phyloP scores from a whole-genome alignment of 2,888 invertebrate genomes.

The Dermolepida albohirtum region DNA sequence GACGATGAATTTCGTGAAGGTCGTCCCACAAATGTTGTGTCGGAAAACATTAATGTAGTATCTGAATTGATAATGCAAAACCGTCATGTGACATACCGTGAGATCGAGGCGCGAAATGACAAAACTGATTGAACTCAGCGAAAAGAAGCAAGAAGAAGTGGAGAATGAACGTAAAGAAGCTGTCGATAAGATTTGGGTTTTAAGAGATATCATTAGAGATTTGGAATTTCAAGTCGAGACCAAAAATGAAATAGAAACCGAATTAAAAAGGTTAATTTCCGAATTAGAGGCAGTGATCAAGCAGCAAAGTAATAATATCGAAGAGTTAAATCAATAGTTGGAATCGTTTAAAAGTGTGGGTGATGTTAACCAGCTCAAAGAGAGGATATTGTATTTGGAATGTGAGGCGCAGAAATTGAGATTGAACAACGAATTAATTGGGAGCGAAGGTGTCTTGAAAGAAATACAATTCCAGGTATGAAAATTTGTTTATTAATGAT shows the following conservation, averaged over 20 bases:
- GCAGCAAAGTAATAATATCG: conserved; percentile 62
- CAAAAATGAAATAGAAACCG: conserved; percentile 73
- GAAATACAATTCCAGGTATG: conserved; percentile 65
- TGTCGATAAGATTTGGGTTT: conserved; percentile 78
- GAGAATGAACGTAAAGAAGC: conserved; percentile 82
- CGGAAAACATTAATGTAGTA: too few species aligned
- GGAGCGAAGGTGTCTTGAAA: conserved; percentile 62
- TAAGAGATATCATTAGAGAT: conserved; percentile 82
- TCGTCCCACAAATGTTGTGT: too few species aligned
- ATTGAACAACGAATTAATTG: conserved; percentile 60
- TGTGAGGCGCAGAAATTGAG: conserved; percentile 60
- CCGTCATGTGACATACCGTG: too few species aligned
- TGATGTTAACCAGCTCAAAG: conserved; percentile 63
- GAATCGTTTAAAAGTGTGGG: conserved; percentile 66
- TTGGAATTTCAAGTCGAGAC: conserved; percentile 81
- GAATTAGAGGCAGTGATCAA: conserved; percentile 64
- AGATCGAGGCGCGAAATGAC: conserved; percentile 71
- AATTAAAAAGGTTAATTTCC: conserved; percentile 70
- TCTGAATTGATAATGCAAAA: too few species aligned
- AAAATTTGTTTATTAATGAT: conserved; percentile 20
- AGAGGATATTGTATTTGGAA: conserved; percentile 67
- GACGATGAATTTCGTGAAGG: too few species aligned
- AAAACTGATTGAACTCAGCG: conserved; percentile 71
- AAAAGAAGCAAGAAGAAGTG: conserved; percentile 72
- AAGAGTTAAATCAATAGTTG: conserved; percentile 68